Percentiles rank a stretch among this genome's conserved stretches.
These are phyloP conservation scores for Saguinus imperator DNA, from an alignment of 2,113 vertebrate species.

Conservation along the genomic window DNA sequence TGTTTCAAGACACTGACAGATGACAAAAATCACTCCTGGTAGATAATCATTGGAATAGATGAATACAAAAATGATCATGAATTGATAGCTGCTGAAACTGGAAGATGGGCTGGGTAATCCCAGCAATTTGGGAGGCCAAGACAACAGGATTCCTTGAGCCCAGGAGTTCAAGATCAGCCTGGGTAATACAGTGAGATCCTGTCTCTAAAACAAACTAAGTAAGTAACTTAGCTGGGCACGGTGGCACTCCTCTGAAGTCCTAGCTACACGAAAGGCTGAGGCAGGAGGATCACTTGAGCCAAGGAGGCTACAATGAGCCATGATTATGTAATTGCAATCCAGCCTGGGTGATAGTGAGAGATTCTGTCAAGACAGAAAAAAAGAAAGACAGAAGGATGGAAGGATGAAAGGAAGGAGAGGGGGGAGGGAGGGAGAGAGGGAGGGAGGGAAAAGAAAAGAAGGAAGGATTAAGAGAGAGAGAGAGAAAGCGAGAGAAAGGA, in stretches of 20 bases:
- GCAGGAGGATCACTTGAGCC: not conserved
- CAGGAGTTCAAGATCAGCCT: not conserved
- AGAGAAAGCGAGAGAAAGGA: too few species aligned
- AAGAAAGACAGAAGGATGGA: not conserved
- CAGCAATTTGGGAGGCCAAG: too few species aligned
- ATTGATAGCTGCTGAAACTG: not conserved
- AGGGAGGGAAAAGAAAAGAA: too few species aligned
- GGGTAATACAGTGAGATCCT: not conserved
- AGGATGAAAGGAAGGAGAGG: too few species aligned
- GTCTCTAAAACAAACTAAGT: not conserved
- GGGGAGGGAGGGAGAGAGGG: too few species aligned
- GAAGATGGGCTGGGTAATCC: too few species aligned
- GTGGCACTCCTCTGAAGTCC: not conserved
- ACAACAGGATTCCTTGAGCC: too few species aligned
- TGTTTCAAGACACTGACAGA: not conserved
- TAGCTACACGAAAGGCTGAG: not conserved
- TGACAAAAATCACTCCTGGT: not conserved
- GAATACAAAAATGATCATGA: not conserved
- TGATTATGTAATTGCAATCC: not conserved
- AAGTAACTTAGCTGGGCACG: not conserved
- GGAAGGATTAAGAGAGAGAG: too few species aligned
- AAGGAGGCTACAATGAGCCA: not conserved
- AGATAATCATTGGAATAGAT: not conserved
- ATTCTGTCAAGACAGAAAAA: not conserved
- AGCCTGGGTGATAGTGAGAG: not conserved